A percentile compares a stretch with the other conserved stretches of the same genome.
Evolutionary conservation across 2,888 invertebrate species (phyloP).

Genomic region (Diarsia mendica): DNA sequence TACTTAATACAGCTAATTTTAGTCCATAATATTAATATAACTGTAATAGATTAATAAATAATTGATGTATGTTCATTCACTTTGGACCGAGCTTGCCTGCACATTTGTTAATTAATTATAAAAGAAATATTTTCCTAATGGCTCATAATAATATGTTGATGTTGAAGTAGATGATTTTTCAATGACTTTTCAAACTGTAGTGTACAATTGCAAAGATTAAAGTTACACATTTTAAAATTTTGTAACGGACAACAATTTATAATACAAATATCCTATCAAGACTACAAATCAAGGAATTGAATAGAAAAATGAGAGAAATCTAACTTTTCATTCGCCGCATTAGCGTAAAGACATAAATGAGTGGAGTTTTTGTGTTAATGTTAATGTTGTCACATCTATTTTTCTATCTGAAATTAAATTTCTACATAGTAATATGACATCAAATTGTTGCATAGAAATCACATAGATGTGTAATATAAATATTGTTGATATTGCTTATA

Average conservation of each 20-base stretch:
- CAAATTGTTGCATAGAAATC: conserved; percentile 83
- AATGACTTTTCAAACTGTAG: conserved; percentile 70
- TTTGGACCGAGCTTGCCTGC: conserved; percentile 80
- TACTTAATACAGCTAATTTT: conserved; percentile 52
- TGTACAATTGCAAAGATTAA: conserved; percentile 51
- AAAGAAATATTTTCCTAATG: conserved; percentile 83
- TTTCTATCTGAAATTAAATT: conserved; percentile 84
- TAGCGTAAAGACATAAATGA: conserved; percentile 52
- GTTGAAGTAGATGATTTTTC: conserved; percentile 75
- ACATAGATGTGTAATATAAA: conserved; percentile 85
- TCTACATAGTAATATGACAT: conserved; percentile 75
- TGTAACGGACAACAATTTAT: conserved; percentile 45
- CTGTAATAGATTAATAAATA: conserved; percentile 44
- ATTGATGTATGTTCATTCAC: conserved; percentile 60
- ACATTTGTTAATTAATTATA: conserved; percentile 85
- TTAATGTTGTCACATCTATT: conserved; percentile 85
- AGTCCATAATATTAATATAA: conserved; percentile 42
- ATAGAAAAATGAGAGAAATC: conserved; percentile 54
- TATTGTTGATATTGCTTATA: conserved; percentile 89
- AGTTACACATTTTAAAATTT: conserved; percentile 64
- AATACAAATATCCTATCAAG: conserved; percentile 72
- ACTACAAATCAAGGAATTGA: conserved; percentile 74
- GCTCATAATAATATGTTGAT: conserved; percentile 74
- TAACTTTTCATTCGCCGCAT: conserved; percentile 58
- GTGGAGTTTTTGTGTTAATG: conserved; percentile 73